Evolutionary conservation across 35 echinoderm and acorn worm genomes (phyloP), one percentile per base, ranked within the genome.

Genomic region (Chiridota heheva): DNA sequence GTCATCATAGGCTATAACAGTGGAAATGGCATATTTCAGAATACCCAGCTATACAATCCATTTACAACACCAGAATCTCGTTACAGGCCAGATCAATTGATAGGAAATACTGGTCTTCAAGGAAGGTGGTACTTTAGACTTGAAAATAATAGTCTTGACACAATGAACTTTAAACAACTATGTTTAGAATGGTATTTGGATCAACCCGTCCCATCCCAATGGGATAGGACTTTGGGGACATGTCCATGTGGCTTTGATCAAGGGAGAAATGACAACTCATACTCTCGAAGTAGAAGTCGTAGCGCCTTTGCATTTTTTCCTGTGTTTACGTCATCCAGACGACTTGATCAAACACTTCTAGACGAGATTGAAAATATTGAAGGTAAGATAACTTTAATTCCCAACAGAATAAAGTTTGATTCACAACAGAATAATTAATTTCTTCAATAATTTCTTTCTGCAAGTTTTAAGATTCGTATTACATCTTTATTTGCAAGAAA

Each of bases 221-320:
- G 88, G 88, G 71, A 61, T 27, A 34, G 46, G 48, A 46, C 26
- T 33, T 62, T 77, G 12, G 70, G 59, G 5, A 51, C 39, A 1
- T 90, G 88, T 44, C 88, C 88, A 26, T 84, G 80, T 60, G 47
- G 47, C 1, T 78, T 84, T 49, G 56, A 66, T 8, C 88, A 90
- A 55, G 81, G 78, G 24, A 73, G 57, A 12, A 76, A 30, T 5
- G 87, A 90, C 42, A 87, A 67, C 39, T 20, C 25, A 18, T 87
- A 78, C 44, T 38, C 34, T 3, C 47, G 72, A 65, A 55, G 84
- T 5, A 76, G 57, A 27, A 78, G 30, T n/a, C 32, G 40, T 17
- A 38, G 46, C 12, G 18, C 32, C 30, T 31, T 42, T 22, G 34
- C 29, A 34, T 42, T 45, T 15, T 62, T 46, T 3, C 58, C 44